These are phyloP conservation scores for Diorhabda carinulata DNA, from an alignment of 1,140 invertebrate genomes.

Conservation along the genomic window DNA sequence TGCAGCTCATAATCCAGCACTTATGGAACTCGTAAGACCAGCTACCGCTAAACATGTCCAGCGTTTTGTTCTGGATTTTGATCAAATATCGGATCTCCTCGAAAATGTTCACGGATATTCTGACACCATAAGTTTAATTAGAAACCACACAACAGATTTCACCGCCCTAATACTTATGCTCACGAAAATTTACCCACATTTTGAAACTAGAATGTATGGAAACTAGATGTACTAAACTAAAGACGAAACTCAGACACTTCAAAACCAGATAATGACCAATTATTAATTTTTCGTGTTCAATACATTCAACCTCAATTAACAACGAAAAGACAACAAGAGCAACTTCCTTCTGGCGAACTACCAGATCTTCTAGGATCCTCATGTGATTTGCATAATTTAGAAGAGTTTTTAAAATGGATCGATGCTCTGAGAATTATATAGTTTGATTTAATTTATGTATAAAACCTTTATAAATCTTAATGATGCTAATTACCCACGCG, in stretches of 20 bases:
- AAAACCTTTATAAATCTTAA: too few relatives aligned
- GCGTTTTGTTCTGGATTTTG: not conserved
- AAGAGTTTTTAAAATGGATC: too few relatives aligned
- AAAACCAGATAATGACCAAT: too few relatives aligned
- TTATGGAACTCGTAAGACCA: not conserved
- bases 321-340: too few relatives aligned
- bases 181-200: constrained; percentile 6
- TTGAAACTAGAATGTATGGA: not conserved
- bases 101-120: constrained; percentile 4
- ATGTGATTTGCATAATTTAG: too few relatives aligned
- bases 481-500: too few relatives aligned
- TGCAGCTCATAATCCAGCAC: not conserved
- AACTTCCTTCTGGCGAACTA: too few relatives aligned
- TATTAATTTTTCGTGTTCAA: too few relatives aligned
- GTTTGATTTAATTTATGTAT: too few relatives aligned
- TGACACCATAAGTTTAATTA: not conserved
- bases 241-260: not conserved
- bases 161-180: constrained; percentile 8
- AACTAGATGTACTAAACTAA: constrained; percentile 11
- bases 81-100: not conserved
- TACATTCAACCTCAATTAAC: too few relatives aligned
- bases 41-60: not conserved
- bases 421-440: too few relatives aligned
- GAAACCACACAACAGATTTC: constrained; percentile 6
- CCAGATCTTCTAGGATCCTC: too few relatives aligned